phyloP scores from a whole-genome alignment of 2,888 invertebrate genomes.

The Brachynemurus nebulosus region DNA sequence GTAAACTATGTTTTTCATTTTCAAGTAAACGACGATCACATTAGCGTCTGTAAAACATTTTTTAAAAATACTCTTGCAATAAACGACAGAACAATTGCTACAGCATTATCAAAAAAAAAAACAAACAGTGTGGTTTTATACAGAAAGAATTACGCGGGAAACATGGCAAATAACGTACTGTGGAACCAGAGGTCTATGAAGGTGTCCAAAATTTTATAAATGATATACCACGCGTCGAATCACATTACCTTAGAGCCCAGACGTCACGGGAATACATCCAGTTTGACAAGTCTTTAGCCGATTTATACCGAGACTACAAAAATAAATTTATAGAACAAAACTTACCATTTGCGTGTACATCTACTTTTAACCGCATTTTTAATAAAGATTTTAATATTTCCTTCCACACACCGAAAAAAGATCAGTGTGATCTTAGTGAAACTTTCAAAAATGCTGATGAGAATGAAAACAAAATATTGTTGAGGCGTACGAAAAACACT shows the following conservation, averaged over 20 bases:
- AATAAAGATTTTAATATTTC: slow-evolving; percentile 14
- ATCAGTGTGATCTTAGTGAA: slow-evolving; percentile 16
- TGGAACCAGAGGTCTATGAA: background rate
- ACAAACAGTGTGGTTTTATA: background rate
- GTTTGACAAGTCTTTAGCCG: slow-evolving; percentile 18
- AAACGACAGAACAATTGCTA: background rate
- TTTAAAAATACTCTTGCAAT: background rate
- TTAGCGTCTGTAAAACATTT: slow-evolving; percentile 2
- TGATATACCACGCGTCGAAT: background rate
- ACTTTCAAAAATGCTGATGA: slow-evolving; percentile 14
- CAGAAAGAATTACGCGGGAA: background rate
- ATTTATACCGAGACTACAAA: slow-evolving; percentile 19
- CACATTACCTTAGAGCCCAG: background rate
- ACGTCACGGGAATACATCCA: slow-evolving; percentile 17
- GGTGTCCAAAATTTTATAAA: background rate
- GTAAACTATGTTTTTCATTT: background rate
- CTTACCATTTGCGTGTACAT: slow-evolving; percentile 10
- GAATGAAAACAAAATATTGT: slow-evolving; percentile 13
- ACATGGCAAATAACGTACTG: background rate
- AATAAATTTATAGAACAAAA: slow-evolving; percentile 11
- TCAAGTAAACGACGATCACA: background rate
- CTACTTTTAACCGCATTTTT: slow-evolving; percentile 13
- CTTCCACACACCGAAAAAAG: slow-evolving; percentile 15
- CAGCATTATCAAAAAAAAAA: background rate
- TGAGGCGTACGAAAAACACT: slow-evolving; percentile 2